Evolutionary conservation across 2,113 vertebrate species (phyloP).

Genomic region (Nyctereutes procyonoides): DNA sequence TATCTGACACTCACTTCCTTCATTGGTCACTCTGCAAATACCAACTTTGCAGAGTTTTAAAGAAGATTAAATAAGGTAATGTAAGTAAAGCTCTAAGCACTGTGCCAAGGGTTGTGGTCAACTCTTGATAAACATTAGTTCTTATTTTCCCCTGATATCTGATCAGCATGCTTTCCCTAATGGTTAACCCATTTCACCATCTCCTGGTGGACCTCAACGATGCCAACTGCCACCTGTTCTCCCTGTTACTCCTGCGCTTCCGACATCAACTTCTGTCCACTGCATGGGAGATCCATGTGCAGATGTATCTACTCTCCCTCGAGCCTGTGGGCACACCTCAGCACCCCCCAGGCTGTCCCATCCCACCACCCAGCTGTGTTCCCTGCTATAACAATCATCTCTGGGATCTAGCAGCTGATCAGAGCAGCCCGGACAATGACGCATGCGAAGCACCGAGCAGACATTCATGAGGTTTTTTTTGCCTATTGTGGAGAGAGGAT

Average conservation of each 20-base stretch:
- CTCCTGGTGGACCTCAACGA: neutral
- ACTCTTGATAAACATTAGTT: neutral
- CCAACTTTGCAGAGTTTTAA: neutral
- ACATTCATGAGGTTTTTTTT: neutral
- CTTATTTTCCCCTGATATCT: neutral
- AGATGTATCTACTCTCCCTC: neutral
- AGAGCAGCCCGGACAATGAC: neutral
- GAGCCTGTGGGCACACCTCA: neutral
- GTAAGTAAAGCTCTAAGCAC: neutral
- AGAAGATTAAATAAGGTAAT: conserved; percentile 21
- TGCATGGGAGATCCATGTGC: neutral
- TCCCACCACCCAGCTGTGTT: neutral
- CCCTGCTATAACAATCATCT: neutral
- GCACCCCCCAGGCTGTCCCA: neutral
- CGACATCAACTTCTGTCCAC: neutral
- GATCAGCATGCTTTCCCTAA: neutral
- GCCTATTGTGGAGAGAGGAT: neutral
- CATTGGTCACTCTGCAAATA: conserved; percentile 3
- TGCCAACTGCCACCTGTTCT: neutral
- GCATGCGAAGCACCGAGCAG: neutral
- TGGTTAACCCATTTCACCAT: neutral
- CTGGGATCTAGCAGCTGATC: neutral
- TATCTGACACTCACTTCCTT: conserved; percentile 35
- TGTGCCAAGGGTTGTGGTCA: neutral
- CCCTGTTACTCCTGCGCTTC: neutral